Base-by-base conservation (phyloP, 2,797 vertebrate genomes). In the Myoxocephalus aenaeus region DNA sequence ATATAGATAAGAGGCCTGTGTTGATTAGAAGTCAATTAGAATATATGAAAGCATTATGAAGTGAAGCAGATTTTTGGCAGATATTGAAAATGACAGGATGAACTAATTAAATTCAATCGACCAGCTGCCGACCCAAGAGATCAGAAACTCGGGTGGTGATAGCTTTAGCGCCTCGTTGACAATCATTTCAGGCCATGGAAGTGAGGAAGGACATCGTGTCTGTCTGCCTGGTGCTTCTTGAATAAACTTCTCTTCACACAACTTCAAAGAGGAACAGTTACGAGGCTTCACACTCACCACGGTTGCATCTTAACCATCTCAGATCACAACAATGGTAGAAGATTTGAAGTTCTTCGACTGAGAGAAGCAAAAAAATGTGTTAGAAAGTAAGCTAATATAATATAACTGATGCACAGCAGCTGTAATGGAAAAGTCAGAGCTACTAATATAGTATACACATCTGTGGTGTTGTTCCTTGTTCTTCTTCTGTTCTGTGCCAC, bases 1-100 rank as follows among this genome's bases (percentile, higher is more conserved):
- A 11, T 34, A 50, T 14, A 22, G 7, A 62, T 25, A 56, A 3
- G 5, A 56, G 2, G 20, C 4, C 25, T 29, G 4, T 80, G 73
- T 40, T 86, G 61, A 73, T 74, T 42, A 65, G 40, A 68, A 70
- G 63, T 79, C 57, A 66, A n/a, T 81, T 73, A 66, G 3, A 74
- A 66, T 48, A 22, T 74, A 73, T 64, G 48, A 77, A 67, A 74
- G 42, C 68, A 4, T 64, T 18, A 58, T 77, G 68, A 68, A 53
- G 73, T 67, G 22, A 70, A 36, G 59, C 46, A 56, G 42, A 67
- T 62, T 54, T 65, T 48, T 48, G 59, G 64, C 51, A 77, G 61
- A 73, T 72, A 75, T 46, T 65, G 58, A 70, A 75, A 65, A 62
- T 66, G 36, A 20, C 73, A 69, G 68, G 65, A 51, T 63, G 80